Conservation (phyloP, 2,113 vertebrate genomes). For the Catharus bicknelli region DNA sequence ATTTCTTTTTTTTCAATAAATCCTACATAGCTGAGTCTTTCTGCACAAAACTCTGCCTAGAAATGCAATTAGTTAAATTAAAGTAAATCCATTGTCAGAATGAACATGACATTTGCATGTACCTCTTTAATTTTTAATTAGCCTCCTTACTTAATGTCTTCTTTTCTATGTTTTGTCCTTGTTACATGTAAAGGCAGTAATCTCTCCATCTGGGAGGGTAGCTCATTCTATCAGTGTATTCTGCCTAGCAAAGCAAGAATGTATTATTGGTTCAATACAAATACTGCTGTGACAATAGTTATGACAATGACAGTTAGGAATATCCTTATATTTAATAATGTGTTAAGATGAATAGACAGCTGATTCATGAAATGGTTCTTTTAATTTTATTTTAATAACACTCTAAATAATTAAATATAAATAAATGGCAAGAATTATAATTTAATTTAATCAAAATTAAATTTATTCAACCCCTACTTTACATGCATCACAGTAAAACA, state of each 20-base stretch:
- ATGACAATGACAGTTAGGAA: background rate
- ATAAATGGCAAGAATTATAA: background rate
- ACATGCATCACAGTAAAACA: background rate
- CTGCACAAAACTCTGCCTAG: background rate
- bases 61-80: background rate
- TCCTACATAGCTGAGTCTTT: background rate
- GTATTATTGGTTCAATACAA: background rate
- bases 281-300: background rate
- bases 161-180: background rate
- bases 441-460: background rate
- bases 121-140: background rate
- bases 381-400: background rate
- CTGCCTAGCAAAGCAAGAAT: background rate
- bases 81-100: background rate
- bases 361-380: background rate
- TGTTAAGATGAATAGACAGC: background rate
- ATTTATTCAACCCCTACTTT: background rate
- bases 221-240: background rate
- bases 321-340: background rate
- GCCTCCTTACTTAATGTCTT: background rate
- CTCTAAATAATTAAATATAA: background rate
- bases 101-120: background rate
- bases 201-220: background rate
- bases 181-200: background rate
- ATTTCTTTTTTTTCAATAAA: background rate